Evolutionary conservation across 2,113 vertebrate species (phyloP), one percentile per base, ranked within the genome.

Genomic region (Plestiodon gilberti): DNA sequence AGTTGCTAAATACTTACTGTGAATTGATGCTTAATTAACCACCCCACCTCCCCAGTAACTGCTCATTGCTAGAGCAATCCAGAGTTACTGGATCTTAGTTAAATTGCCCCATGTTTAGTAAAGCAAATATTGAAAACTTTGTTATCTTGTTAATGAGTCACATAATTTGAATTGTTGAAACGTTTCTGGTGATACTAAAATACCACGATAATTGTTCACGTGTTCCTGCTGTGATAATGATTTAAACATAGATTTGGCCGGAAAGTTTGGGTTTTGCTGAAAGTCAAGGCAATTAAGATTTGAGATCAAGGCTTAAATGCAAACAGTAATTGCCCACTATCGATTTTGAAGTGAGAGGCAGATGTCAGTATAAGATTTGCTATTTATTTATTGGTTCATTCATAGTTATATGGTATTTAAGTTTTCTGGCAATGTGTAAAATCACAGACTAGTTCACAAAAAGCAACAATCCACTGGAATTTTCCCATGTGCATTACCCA

Each of bases 21-120:
- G 93, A 93, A 25, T 74, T 86, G 90, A 67, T 64, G 87, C 90
- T 92, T 94, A 94, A 95, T 94, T 92, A 94, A 92, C 93, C 89
- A 93, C 91, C n/a, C 92, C 87, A 89, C 90, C 83, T 92, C 79
- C 82, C 83, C 83, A 74, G 0, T 14, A 87, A 89, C 52, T n/a
- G 64, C 88, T 89, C 64, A 5, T 62, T 89, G 88, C 79, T 71
- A 0, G 17, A 1, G 3, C 6, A 17, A 88, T 79, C 86, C 93
- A 87, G 87, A 90, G 87, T 64, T 84, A 57, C 33, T 84, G 69
- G 76, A 74, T 89, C 28, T 88, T 90, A 25, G 2, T 65, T 76
- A 88, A 81, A 81, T 88, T 88, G 38, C 78, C 61, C 10, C 43
- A 65, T 40, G 82, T 79, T 84, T 84, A 84, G 59, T 65, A 84